Percentiles rank a stretch among this genome's conserved stretches.
phyloP scores from a whole-genome alignment of 2,797 vertebrate genomes.

The Chaetophractus vellerosus region DNA sequence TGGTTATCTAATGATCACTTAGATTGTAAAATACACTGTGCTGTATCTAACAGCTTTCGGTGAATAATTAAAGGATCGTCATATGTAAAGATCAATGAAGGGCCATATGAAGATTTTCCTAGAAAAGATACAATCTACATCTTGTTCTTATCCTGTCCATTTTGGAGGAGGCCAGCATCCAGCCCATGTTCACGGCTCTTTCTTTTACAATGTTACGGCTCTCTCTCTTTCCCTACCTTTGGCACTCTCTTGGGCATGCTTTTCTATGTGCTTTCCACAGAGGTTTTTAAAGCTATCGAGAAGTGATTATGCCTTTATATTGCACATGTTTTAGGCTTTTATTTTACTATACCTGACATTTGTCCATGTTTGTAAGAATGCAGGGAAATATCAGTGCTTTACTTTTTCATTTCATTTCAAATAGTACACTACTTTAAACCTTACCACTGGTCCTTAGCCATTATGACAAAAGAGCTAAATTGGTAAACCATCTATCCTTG shows the following conservation, averaged over 20 bases:
- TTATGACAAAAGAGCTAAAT: too few relatives aligned
- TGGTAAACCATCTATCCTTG: too few relatives aligned
- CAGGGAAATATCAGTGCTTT: too few relatives aligned
- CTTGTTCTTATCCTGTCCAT: background rate
- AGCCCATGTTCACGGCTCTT: background rate
- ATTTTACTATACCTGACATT: background rate
- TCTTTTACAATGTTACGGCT: background rate
- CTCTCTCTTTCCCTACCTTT: background rate
- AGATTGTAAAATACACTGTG: background rate
- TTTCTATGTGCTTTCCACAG: background rate
- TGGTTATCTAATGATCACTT: background rate
- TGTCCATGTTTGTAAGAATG: too few relatives aligned
- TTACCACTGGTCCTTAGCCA: too few relatives aligned
- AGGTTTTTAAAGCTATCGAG: conserved; percentile 1
- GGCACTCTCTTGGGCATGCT: background rate
- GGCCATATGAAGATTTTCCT: background rate
- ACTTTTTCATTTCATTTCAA: too few relatives aligned
- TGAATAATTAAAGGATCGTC: conserved; percentile 7
- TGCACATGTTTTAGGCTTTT: background rate
- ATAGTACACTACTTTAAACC: too few relatives aligned
- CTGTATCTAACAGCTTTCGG: background rate
- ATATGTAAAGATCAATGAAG: background rate
- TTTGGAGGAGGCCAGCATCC: background rate
- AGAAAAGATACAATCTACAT: background rate
- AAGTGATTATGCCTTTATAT: background rate